phyloP scores from a whole-genome alignment of 2,797 vertebrate species.

The Pangasius mekongensis region DNA sequence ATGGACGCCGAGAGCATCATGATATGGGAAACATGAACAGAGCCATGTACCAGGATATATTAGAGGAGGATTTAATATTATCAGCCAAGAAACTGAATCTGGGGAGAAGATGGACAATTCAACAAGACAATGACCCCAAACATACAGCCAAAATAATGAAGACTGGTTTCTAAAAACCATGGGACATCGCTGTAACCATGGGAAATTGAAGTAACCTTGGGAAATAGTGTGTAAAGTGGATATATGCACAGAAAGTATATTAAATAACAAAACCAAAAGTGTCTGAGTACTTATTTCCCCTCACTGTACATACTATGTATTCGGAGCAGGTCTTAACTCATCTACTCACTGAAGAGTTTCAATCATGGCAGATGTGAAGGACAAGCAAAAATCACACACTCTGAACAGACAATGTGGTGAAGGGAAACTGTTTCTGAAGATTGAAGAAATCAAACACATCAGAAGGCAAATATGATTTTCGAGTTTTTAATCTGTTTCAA shows the following conservation, averaged over 20 bases:
- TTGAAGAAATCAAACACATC: neutral
- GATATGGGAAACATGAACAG: neutral
- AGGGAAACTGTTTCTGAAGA: neutral
- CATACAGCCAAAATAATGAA: neutral
- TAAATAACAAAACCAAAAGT: neutral
- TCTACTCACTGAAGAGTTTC: neutral
- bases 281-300: neutral
- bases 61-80: neutral
- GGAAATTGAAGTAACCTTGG: neutral
- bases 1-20: neutral
- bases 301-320: neutral
- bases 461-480: neutral
- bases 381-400: neutral
- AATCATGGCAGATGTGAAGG: neutral
- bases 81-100: neutral
- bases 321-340: neutral
- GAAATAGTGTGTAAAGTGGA: neutral
- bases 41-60: neutral
- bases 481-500: slow-evolving; percentile 17
- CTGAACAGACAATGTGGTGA: neutral
- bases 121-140: neutral
- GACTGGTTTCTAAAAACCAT: neutral
- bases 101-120: neutral
- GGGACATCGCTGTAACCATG: neutral
- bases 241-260: neutral